phyloP scores from a whole-genome alignment of 2,797 vertebrate species.

The Mionectes olivaceus region DNA sequence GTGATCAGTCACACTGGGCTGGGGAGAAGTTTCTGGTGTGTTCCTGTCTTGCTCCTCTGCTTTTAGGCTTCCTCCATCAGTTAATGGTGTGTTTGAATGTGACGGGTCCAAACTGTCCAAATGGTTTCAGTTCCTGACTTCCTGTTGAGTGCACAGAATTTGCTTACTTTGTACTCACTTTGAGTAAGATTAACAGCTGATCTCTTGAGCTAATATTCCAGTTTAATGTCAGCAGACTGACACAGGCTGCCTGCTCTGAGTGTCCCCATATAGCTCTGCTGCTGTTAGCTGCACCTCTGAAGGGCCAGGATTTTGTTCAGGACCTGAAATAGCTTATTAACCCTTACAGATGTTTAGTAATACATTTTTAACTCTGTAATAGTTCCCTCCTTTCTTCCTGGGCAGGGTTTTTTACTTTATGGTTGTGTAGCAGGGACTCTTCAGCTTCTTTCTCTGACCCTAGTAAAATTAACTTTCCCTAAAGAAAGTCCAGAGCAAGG shows the following conservation, averaged over 20 bases:
- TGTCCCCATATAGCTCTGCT: not conserved
- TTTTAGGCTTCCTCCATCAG: not conserved
- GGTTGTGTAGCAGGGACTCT: not conserved
- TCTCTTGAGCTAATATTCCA: conserved; percentile 21
- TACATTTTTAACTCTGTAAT: not conserved
- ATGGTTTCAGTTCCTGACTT: conserved; percentile 1
- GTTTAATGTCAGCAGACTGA: not conserved
- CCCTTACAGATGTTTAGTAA: not conserved
- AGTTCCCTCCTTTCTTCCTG: not conserved
- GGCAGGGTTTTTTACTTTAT: not conserved
- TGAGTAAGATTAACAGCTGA: conserved; percentile 13
- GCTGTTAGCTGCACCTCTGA: not conserved
- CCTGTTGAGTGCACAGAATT: conserved; percentile 4
- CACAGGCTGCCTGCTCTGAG: not conserved
- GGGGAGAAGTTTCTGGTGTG: not conserved
- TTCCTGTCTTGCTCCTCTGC: not conserved
- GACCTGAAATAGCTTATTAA: not conserved
- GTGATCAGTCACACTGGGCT: not conserved
- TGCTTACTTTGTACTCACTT: conserved; percentile 30
- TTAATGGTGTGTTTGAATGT: not conserved
- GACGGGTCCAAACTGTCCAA: not conserved
- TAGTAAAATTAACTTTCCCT: not conserved
- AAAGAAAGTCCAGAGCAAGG: not conserved
- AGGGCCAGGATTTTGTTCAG: not conserved
- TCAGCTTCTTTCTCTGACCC: not conserved